Evolutionary conservation across 2,113 vertebrate genomes (phyloP).

Genomic region (Puffinus mauretanicus): DNA sequence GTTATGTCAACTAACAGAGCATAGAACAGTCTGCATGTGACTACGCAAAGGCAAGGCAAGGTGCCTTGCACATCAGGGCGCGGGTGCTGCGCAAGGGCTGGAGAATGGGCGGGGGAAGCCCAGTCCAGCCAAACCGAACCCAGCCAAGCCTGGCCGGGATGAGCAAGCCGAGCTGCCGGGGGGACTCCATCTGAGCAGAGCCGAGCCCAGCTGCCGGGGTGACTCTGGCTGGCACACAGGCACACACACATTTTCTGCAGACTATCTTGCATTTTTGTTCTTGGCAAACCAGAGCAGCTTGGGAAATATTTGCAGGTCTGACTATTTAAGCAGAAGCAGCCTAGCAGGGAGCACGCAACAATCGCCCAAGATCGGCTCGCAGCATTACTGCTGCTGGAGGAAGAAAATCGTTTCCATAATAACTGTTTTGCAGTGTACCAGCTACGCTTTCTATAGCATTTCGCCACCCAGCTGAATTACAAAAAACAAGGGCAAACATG

Average conservation of each 20-base stretch:
- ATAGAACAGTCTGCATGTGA: not conserved
- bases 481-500: not conserved
- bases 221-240: not conserved
- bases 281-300: not conserved
- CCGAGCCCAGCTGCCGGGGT: not conserved
- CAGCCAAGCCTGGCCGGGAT: fast-evolving
- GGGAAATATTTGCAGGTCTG: not conserved
- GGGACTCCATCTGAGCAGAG: not conserved
- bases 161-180: fast-evolving
- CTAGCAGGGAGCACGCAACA: not conserved
- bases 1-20: not conserved
- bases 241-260: not conserved
- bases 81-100: fast-evolving
- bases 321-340: not conserved
- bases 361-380: not conserved
- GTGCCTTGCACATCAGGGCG: fast-evolving
- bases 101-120: not conserved
- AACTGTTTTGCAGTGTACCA: not conserved
- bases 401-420: not conserved
- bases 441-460: not conserved
- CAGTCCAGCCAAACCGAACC: not conserved
- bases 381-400: not conserved
- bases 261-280: not conserved
- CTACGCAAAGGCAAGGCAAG: not conserved
- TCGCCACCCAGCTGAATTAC: not conserved